Base-by-base conservation (phyloP, 2,888 invertebrate species). In the Girardia tigrina region DNA sequence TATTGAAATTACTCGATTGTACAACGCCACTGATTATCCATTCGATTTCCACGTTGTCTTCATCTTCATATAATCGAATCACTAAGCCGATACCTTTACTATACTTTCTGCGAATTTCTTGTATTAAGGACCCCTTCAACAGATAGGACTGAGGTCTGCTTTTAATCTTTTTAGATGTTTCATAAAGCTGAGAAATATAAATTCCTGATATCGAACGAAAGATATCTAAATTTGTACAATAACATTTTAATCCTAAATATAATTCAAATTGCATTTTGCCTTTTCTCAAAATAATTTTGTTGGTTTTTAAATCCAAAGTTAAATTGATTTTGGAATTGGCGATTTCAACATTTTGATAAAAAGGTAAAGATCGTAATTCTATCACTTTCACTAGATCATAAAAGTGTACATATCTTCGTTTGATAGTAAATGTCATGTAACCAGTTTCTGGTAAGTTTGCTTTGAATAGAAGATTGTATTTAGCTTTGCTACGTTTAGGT, bases 51-150 rank as follows among this genome's bases (percentile, higher is more conserved):
- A 85, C 81, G 78, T 84, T 81, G 1, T 8, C 86, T 6, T 78
- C 78, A n/a, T 78, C 80, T 27, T 79, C 78, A 76, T 82, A 83
- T 16, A 83, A 77, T 26, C 83, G 76, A 28, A 81, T 78, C 26
- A 82, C 81, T 77, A 83, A 82, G 14, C 79, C 79, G 0, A 81
- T 86, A 89, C 90, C 94, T 73, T 80, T 77, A 71, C 79, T 79
- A 78, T 89, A 89, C 75, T 80, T 84, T 79, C 89, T 88, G 78
- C 90, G 90, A 0, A 91, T 84, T 85, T 97, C 94, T 26, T 20
- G 6, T 26, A 73, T 26, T 56, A 26, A 12, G 4, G 14, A 26
- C 6, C 74, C 70, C 36, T 36, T 36, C 16, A 36, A 36, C 8
- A 36, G 12, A 16, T 36, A 16, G 8, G 36, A 36, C 16, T 8